A percentile compares a stretch with the other conserved stretches of the same genome.
These are phyloP conservation scores for Tamandua tetradactyla DNA, from an alignment of 2,797 vertebrate genomes.

Conservation along the genomic window DNA sequence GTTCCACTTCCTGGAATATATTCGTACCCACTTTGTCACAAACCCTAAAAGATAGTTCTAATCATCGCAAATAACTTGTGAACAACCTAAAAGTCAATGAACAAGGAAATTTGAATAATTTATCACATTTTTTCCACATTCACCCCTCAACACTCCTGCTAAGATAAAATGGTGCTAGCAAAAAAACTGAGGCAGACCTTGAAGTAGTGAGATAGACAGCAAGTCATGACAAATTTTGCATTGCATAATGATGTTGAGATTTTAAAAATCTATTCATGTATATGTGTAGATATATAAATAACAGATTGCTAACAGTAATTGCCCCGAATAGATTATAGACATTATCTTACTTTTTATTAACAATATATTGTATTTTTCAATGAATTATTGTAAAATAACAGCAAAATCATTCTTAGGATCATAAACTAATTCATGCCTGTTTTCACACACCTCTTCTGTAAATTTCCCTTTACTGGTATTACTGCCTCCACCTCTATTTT, in stretches of 20 bases:
- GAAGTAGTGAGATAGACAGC: neutral
- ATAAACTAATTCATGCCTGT: neutral
- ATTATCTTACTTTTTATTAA: neutral
- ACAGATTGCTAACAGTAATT: neutral
- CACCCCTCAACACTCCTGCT: neutral
- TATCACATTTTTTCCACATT: neutral
- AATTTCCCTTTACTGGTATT: neutral
- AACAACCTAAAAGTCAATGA: neutral
- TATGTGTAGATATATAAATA: neutral
- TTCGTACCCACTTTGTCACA: neutral
- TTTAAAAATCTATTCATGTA: neutral
- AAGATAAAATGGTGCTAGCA: neutral
- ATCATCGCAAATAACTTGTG: neutral
- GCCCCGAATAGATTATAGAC: neutral
- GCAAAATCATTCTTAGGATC: neutral
- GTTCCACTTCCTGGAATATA: neutral
- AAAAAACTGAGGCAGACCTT: neutral
- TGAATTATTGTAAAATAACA: neutral
- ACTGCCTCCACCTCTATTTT: accelerated
- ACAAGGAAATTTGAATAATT: neutral
- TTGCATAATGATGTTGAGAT: neutral
- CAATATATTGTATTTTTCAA: neutral
- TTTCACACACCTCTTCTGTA: neutral
- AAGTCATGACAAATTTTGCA: neutral
- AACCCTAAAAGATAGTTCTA: neutral